These are phyloP conservation scores for Melieria picta DNA, from an alignment of 2,888 invertebrate species.

Conservation along the genomic window DNA sequence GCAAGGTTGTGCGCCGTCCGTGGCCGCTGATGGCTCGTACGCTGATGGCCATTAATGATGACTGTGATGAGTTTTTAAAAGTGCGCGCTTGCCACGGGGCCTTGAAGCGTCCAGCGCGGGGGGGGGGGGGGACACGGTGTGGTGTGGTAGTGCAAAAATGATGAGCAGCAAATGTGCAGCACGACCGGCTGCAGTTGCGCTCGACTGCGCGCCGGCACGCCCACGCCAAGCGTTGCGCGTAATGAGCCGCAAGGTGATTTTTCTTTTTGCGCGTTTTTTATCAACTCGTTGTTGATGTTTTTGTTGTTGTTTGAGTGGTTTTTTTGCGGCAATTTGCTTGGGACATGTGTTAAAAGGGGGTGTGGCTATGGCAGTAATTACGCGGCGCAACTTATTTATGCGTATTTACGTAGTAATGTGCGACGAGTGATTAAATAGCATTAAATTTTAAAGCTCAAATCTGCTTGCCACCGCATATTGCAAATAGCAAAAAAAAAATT, in stretches of 20 bases:
- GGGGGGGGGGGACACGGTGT: too few relatives aligned
- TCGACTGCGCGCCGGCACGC: background rate
- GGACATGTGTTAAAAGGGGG: constrained; percentile 12
- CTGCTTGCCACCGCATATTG: constrained; percentile 17
- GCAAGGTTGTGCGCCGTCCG: background rate
- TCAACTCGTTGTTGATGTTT: too few relatives aligned
- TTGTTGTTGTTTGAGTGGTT: too few relatives aligned
- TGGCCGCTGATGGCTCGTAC: constrained; percentile 15
- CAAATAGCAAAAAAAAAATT: constrained; percentile 19
- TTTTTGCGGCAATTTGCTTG: background rate
- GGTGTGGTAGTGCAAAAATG: background rate
- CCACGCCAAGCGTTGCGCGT: background rate
- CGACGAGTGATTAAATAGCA: background rate
- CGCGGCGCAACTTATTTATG: background rate
- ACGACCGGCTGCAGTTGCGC: background rate
- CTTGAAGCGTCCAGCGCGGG: too few relatives aligned
- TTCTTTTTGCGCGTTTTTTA: too few relatives aligned
- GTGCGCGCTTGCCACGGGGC: background rate
- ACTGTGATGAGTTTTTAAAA: constrained; percentile 31
- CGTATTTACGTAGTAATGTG: background rate
- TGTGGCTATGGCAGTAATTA: constrained; percentile 7
- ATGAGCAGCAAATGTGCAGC: background rate
- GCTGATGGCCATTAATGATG: constrained; percentile 21
- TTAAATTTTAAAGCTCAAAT: background rate
- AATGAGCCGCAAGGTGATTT: constrained; percentile 12